phyloP scores from a whole-genome alignment of 2,113 vertebrate genomes.

The Cebidichthys violaceus region DNA sequence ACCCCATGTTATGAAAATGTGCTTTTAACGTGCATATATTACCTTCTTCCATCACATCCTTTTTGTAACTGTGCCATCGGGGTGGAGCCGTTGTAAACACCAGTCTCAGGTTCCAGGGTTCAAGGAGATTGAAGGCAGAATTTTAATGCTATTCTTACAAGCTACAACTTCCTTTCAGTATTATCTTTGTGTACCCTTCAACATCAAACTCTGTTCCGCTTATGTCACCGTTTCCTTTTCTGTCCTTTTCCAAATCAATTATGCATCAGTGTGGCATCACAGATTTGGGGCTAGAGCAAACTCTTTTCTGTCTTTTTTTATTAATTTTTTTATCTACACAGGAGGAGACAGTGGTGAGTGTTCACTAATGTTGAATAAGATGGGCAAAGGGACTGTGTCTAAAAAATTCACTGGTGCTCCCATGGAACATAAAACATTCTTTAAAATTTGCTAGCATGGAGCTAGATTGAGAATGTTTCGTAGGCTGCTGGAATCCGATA shows the following conservation, averaged over 20 bases:
- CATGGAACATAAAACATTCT: conserved; percentile 43
- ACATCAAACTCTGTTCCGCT: conserved; percentile 53
- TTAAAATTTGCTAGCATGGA: conserved; percentile 43
- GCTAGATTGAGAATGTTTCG: conserved; percentile 39
- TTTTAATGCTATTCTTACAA: not conserved
- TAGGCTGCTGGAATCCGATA: conserved; percentile 47
- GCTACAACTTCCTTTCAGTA: conserved; percentile 20
- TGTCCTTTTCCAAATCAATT: conserved; percentile 70
- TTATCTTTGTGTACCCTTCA: conserved; percentile 31
- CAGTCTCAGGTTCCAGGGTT: not conserved
- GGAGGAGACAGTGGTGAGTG: conserved; percentile 32
- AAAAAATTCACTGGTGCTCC: conserved; percentile 48
- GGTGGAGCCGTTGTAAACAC: not conserved
- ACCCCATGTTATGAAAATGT: not conserved
- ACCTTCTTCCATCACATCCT: not conserved
- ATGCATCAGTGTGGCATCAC: conserved; percentile 54
- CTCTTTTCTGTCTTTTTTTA: conserved; percentile 15
- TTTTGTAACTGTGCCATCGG: not conserved
- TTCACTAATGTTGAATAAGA: conserved; percentile 48
- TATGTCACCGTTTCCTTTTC: conserved; percentile 66
- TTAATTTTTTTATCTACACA: conserved; percentile 23
- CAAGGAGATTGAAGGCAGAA: not conserved
- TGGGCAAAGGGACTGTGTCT: conserved; percentile 28
- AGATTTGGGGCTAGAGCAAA: conserved; percentile 60
- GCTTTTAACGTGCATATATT: not conserved